Conservation (phyloP, 2,113 vertebrate species). For the Poecile atricapillus region DNA sequence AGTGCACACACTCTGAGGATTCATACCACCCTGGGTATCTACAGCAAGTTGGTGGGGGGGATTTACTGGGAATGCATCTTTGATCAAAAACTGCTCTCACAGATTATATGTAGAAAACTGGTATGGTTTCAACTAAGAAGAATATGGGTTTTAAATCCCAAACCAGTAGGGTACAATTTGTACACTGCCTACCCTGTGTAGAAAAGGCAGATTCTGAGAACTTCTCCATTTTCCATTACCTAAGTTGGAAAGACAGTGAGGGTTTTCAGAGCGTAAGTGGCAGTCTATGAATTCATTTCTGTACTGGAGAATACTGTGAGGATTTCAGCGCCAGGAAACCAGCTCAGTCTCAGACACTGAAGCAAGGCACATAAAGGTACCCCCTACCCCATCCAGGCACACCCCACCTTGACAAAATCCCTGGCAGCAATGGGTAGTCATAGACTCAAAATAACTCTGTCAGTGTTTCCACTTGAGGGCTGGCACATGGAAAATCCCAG, state of each 20-base stretch:
- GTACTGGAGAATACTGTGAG: background rate
- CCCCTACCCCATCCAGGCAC: background rate
- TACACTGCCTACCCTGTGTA: background rate
- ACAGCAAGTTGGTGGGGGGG: background rate
- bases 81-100: background rate
- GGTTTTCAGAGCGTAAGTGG: background rate
- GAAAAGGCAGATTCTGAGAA: background rate
- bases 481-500: background rate
- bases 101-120: background rate
- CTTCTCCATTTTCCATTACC: background rate
- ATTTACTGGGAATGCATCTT: background rate
- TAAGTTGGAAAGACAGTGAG: background rate
- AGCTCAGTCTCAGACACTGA: background rate
- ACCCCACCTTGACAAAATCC: background rate
- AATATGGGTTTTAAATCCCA: background rate
- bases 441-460: background rate
- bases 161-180: background rate
- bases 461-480: background rate
- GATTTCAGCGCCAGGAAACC: background rate
- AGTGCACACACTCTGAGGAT: accelerated
- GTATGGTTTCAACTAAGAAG: background rate
- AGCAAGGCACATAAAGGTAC: background rate
- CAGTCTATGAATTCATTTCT: background rate
- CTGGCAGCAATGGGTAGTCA: background rate
- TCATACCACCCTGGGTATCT: background rate